Base-by-base conservation (phyloP, 2,888 invertebrate genomes). In the Atrina japonica region DNA sequence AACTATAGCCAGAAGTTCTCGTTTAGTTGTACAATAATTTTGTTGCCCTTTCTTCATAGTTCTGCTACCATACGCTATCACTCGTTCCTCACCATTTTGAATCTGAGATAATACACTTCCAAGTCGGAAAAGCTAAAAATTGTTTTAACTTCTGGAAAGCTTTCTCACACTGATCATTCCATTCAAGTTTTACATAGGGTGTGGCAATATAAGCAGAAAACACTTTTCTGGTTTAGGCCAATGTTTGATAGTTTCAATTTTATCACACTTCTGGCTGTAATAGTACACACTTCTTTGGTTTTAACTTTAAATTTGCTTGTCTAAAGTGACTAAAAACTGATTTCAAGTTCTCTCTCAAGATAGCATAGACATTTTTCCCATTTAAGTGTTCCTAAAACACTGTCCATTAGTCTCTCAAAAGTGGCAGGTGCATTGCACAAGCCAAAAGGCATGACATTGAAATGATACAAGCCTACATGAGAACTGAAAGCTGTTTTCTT, bases 81-180 rank as follows among this genome's bases (percentile, higher is more conserved):
- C 66, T 21, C 40, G 11, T 55, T 70, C 67, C 16, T 49, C n/a
- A 14, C 68, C 67, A 21, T 70, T 60, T 18, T 65, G 58, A 9
- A 66, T 53, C 59, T 74, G 76, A 11, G 63, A 53, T n/a, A 77
- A 55, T 5, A 77, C 76, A 21, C 53, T 50, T n/a, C 60, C 69
- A 7, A 23, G 14, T 27, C 3, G 64, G 72, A 40, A 56, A 72
- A 30, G 66, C 71, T 7, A 80, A 59, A 40, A 74, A 50, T 11
- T 66, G 76, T 49, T 79, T 72, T 25, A 75, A 43, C 3, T 16
- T 30, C 6, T 70, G 21, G 41, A 81, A 77, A 7, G 78, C 65
- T 7, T 43, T 50, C 27, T 74, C 49, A 60, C 68, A 68, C 7
- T 35, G 6, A 7, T 35, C 35, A 35, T 5, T 7, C 35, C 35